Evolutionary conservation across 2,797 vertebrate species (phyloP).

Genomic region (Darevskia nairensis): DNA sequence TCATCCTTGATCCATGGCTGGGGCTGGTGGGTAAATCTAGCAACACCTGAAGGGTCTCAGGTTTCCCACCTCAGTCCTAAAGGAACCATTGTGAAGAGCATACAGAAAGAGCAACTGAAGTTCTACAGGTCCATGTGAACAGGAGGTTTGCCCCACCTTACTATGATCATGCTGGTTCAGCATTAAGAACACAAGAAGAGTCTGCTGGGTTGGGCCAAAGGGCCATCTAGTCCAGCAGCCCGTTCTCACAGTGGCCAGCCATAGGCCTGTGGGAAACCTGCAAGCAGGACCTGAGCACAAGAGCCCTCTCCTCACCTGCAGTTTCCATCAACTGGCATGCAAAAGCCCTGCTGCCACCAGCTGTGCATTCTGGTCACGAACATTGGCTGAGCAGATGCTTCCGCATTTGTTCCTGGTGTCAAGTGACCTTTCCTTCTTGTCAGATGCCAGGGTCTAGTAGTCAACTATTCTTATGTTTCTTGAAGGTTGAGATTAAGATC

Average conservation of each 20-base stretch:
- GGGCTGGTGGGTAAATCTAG: neutral
- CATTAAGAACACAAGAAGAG: neutral
- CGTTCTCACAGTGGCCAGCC: no score
- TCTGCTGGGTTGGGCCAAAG: no score
- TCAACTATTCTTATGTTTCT: neutral
- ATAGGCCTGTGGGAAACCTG: no score
- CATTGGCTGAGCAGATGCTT: neutral
- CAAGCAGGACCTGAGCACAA: no score
- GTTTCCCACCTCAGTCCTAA: neutral
- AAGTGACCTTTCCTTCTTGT: neutral
- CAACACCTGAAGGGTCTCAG: no score
- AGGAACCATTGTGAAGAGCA: rapidly evolving
- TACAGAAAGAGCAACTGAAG: neutral
- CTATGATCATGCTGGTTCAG: neutral
- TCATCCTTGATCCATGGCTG: neutral
- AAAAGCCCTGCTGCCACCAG: neutral
- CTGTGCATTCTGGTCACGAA: neutral
- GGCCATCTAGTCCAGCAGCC: no score
- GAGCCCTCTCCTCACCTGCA: no score
- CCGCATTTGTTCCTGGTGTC: neutral
- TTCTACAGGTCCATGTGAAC: neutral
- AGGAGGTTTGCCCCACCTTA: neutral
- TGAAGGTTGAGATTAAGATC: neutral
- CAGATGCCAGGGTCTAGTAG: neutral
- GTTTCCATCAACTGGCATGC: no score